Evolutionary conservation across 2,888 invertebrate genomes (phyloP).

Genomic region (Drosophila tripunctata): DNA sequence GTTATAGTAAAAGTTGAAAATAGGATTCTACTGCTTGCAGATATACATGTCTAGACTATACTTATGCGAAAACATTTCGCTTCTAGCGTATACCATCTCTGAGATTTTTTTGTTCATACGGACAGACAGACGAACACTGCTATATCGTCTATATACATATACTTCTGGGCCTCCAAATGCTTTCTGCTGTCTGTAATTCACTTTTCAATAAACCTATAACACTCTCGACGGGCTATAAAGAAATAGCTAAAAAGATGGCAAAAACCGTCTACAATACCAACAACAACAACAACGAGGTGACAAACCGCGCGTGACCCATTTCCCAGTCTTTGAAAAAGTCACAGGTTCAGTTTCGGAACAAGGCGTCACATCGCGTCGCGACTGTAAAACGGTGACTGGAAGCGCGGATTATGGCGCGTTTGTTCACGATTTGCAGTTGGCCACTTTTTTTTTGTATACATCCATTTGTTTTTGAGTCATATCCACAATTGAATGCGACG

Average conservation of each 20-base stretch:
- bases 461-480: neutral
- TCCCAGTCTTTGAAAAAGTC: slow-evolving; percentile 12
- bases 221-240: no score
- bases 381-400: slow-evolving; percentile 45
- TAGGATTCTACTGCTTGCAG: no score
- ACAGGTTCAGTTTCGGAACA: neutral
- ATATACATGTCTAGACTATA: no score
- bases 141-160: no score
- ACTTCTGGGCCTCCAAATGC: no score
- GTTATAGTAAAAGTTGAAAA: no score
- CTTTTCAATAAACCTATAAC: no score
- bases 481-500: slow-evolving; percentile 11
- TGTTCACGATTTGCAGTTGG: slow-evolving; percentile 45
- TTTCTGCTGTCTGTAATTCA: no score
- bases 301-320: slow-evolving; percentile 68
- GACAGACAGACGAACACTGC: no score
- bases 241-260: neutral
- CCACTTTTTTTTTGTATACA: slow-evolving; percentile 13
- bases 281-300: slow-evolving; percentile 61
- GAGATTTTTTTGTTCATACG: no score
- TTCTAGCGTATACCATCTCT: no score
- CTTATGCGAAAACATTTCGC: no score
- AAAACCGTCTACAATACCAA: slow-evolving; percentile 26
- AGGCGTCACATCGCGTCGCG: neutral
- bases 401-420: slow-evolving; percentile 74